Conservation (phyloP, 2,888 invertebrate species). For the Ectropis crepuscularia region DNA sequence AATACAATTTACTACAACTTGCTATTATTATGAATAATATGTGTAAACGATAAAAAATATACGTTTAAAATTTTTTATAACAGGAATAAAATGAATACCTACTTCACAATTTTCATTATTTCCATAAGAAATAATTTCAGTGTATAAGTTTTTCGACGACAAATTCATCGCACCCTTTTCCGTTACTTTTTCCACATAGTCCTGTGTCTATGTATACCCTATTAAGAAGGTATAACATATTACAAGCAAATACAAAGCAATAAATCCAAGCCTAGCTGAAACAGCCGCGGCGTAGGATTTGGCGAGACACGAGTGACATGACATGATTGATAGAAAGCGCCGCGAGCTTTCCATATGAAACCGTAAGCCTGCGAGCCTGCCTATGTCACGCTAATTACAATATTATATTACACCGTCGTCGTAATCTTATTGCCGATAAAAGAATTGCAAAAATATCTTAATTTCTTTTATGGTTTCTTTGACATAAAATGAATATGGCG, state of each 20-base stretch:
- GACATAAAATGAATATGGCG: no score
- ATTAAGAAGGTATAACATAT: constrained; percentile 1
- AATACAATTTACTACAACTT: no score
- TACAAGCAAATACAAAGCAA: constrained; percentile 5
- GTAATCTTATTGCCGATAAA: neutral
- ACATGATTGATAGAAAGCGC: constrained; percentile 57
- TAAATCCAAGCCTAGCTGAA: constrained; percentile 23
- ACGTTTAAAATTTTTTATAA: no score
- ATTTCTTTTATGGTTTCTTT: no score
- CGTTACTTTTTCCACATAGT: no score
- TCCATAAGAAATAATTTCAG: neutral
- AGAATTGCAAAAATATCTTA: no score
- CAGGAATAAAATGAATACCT: neutral
- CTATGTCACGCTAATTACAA: constrained; percentile 51
- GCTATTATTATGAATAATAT: no score
- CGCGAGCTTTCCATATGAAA: constrained; percentile 62
- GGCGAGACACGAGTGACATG: constrained; percentile 45
- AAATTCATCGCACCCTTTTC: no score
- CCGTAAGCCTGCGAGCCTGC: constrained; percentile 23
- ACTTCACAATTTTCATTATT: no score
- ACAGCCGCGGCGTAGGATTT: constrained; percentile 40
- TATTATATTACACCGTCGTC: neutral
- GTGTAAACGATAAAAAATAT: no score
- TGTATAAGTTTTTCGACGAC: no score
- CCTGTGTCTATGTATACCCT: neutral